Conservation (phyloP, 2,797 vertebrate species). For the Thamnophis elegans region DNA sequence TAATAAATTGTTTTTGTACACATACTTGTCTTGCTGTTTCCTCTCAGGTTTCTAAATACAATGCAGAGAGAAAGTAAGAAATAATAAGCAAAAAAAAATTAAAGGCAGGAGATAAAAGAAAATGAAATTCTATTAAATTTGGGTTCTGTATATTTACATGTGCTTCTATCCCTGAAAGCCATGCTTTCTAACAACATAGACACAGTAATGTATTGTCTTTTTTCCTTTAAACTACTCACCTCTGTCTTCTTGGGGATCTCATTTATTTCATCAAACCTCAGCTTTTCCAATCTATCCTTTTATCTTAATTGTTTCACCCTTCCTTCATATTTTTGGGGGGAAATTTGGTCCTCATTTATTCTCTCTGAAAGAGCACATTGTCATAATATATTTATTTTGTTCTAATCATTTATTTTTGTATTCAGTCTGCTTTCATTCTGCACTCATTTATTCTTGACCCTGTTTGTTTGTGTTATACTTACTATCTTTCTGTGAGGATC, state of each 20-base stretch:
- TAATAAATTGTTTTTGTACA: neutral
- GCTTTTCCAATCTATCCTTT: neutral
- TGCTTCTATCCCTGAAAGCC: neutral
- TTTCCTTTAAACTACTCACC: neutral
- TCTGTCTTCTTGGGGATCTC: neutral
- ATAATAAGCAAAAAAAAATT: neutral
- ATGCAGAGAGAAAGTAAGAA: neutral
- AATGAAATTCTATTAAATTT: neutral
- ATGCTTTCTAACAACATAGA: neutral
- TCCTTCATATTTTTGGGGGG: neutral
- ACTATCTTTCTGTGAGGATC: neutral
- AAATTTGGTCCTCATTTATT: neutral
- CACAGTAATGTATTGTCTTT: neutral
- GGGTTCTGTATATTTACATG: neutral
- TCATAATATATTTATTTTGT: neutral
- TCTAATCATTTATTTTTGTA: neutral
- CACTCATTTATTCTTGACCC: neutral
- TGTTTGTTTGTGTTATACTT: neutral
- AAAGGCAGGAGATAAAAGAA: neutral
- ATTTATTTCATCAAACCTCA: neutral
- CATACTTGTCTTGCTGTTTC: neutral
- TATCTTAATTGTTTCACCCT: neutral
- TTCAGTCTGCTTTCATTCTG: neutral
- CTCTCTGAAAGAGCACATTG: neutral
- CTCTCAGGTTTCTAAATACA: neutral